These are phyloP conservation scores for Bombus superbus DNA, from an alignment of 1,140 invertebrate genomes.

Conservation along the genomic window DNA sequence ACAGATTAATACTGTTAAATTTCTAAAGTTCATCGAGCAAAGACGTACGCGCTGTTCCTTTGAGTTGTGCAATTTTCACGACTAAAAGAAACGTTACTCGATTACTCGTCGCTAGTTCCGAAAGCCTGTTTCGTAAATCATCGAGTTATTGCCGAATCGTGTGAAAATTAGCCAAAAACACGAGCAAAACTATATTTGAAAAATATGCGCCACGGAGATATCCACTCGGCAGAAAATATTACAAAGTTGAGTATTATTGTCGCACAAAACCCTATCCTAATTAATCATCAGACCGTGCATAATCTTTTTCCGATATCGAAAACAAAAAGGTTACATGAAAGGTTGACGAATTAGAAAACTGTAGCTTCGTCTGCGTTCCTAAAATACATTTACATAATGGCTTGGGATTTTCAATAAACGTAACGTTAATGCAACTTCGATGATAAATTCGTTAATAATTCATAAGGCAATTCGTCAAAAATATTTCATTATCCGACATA, in stretches of 20 bases:
- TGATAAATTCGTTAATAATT: conserved; percentile 1
- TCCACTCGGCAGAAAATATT: not conserved
- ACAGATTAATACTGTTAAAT: not conserved
- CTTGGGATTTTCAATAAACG: not conserved
- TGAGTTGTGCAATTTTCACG: not conserved
- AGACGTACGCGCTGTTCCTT: not conserved
- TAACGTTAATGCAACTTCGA: not conserved
- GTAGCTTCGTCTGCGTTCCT: not conserved
- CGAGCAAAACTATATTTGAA: not conserved
- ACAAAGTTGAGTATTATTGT: not conserved
- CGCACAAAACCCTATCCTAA: conserved; percentile 22
- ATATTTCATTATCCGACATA: conserved; percentile 22
- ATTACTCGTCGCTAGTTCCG: not conserved
- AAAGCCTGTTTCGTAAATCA: not conserved
- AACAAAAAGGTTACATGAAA: not conserved
- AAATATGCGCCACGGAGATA: not conserved
- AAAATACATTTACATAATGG: not conserved
- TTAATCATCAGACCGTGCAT: conserved; percentile 30
- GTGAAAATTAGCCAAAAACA: not conserved
- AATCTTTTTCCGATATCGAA: conserved; percentile 18
- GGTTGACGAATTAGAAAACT: not conserved
- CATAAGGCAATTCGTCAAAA: conserved; percentile 9
- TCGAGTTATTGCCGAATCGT: not conserved
- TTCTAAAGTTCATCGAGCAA: too few species aligned
- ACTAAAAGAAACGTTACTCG: not conserved